A percentile compares a stretch with the other conserved stretches of the same genome.
Conservation (phyloP, 2,113 vertebrate species). For the Nibea coibor region DNA sequence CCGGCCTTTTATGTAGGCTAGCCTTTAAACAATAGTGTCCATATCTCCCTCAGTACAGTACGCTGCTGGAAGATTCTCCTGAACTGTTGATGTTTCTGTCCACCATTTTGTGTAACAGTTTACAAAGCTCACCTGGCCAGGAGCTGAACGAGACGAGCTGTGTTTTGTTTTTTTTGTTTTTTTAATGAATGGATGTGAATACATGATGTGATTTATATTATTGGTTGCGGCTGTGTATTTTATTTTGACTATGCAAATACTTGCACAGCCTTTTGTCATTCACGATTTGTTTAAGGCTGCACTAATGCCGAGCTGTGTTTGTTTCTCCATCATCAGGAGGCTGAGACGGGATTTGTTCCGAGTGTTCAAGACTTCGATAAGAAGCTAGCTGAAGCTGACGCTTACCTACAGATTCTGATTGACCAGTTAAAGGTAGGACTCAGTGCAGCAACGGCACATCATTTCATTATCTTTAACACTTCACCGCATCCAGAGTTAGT, state of each 20-base stretch:
- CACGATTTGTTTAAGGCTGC: neutral
- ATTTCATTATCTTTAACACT: too few species aligned
- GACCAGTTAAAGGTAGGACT: slow-evolving; percentile 94
- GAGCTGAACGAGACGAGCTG: slow-evolving; percentile 11
- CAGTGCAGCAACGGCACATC: too few species aligned
- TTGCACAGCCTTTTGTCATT: neutral
- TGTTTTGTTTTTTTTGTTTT: neutral
- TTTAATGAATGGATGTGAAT: slow-evolving; percentile 29
- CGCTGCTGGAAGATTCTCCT: slow-evolving; percentile 74
- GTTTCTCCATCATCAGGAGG: slow-evolving; percentile 85
- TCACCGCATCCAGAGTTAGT: neutral
- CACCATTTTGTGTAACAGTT: slow-evolving; percentile 58
- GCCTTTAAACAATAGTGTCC: slow-evolving; percentile 64
- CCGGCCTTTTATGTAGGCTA: slow-evolving; percentile 60
- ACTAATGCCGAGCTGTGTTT: slow-evolving; percentile 27
- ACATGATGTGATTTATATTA: neutral
- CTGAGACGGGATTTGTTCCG: slow-evolving; percentile 95
- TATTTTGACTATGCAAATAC: slow-evolving; percentile 48
- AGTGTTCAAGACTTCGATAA: slow-evolving; percentile 99
- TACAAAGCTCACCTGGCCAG: slow-evolving; percentile 43
- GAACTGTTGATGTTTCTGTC: slow-evolving; percentile 64
- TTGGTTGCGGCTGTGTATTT: slow-evolving; percentile 23
- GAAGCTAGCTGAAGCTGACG: slow-evolving; percentile 97
- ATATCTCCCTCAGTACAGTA: slow-evolving; percentile 51
- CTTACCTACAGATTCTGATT: slow-evolving; percentile 99